Conservation (phyloP, 2,888 invertebrate species). For the Pachydiplax longipennis region DNA sequence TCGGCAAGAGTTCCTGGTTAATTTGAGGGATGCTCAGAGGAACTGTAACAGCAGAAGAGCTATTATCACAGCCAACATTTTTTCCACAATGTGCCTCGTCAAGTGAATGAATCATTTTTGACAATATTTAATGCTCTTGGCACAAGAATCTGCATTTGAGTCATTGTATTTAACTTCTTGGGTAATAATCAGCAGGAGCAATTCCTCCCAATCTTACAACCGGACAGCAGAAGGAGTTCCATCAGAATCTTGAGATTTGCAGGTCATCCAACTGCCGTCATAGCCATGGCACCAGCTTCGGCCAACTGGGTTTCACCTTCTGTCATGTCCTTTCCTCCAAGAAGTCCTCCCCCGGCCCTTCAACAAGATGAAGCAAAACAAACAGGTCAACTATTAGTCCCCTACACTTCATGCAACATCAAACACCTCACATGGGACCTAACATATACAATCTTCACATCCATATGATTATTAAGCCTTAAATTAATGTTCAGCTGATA, state of each 20-base stretch:
- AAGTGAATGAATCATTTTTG: not conserved
- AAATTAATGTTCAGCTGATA: too few species aligned
- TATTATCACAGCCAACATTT: constrained; percentile 27
- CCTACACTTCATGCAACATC: not conserved
- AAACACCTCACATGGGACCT: not conserved
- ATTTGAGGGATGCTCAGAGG: constrained; percentile 3
- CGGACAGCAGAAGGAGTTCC: not conserved
- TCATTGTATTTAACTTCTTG: not conserved
- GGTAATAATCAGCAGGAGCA: not conserved
- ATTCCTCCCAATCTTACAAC: not conserved
- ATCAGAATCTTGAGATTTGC: not conserved
- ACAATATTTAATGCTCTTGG: not conserved
- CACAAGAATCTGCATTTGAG: not conserved
- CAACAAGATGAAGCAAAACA: not conserved
- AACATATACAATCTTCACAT: not conserved
- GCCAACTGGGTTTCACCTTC: not conserved
- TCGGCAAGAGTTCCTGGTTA: not conserved
- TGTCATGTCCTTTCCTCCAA: constrained; percentile 19
- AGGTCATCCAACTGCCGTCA: constrained; percentile 28
- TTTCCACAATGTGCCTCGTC: not conserved
- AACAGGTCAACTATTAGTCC: not conserved
- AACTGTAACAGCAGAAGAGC: constrained; percentile 2
- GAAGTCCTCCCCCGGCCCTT: constrained; percentile 23
- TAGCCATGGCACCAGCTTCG: not conserved
- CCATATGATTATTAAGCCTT: too few species aligned